phyloP scores from a whole-genome alignment of 2,797 vertebrate species.

The Arnoldichthys spilopterus region DNA sequence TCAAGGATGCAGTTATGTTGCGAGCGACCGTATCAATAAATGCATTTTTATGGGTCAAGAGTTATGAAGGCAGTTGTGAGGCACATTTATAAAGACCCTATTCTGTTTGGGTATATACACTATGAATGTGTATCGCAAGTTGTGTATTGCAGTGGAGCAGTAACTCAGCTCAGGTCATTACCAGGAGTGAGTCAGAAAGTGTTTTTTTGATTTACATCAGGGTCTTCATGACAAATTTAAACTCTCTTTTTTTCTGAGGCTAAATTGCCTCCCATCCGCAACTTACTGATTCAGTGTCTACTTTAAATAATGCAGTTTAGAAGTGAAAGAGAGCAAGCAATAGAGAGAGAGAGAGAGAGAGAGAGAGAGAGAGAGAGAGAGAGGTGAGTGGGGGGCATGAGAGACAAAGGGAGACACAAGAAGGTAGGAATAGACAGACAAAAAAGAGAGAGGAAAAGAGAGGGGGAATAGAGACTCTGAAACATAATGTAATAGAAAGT shows the following conservation, averaged over 20 bases:
- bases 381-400: too few species aligned
- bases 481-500: too few species aligned
- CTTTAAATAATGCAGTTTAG: constrained; percentile 26
- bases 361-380: background rate
- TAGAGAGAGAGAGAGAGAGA: background rate
- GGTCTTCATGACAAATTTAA: background rate
- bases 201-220: constrained; percentile 35
- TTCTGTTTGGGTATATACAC: constrained; percentile 16
- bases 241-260: background rate
- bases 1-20: constrained; percentile 26
- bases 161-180: constrained; percentile 29
- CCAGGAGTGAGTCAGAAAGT: background rate
- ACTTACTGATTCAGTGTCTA: background rate
- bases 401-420: too few species aligned
- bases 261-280: constrained; percentile 26
- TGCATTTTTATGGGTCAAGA: constrained; percentile 33
- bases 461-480: too few species aligned
- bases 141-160: constrained; percentile 5
- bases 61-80: constrained; percentile 22
- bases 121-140: constrained; percentile 9
- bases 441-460: constrained; percentile 4
- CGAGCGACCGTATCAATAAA: constrained; percentile 15
- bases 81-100: constrained; percentile 4
- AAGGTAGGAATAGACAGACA: background rate
- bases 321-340: background rate